Percentiles rank a stretch among this genome's conserved stretches.
Evolutionary conservation across 2,113 vertebrate genomes (phyloP).

Genomic region (Kryptolebias marmoratus): DNA sequence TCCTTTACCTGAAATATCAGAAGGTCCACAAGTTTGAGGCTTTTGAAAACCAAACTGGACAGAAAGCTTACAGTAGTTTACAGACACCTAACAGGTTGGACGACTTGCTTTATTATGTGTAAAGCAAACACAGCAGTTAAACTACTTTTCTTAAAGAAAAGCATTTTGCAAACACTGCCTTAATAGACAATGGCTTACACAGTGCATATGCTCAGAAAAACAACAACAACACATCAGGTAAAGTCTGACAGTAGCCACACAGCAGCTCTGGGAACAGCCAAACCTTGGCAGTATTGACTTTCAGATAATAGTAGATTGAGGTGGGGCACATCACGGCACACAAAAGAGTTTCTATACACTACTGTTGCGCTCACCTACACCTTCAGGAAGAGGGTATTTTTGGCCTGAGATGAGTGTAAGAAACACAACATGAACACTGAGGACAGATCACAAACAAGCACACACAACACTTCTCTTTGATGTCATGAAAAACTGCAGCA

Average conservation of each 20-base stretch:
- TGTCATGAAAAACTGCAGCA: slow-evolving; percentile 10
- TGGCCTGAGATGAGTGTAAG: slow-evolving; percentile 81
- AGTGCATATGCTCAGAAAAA: slow-evolving; percentile 21
- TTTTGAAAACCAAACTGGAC: background rate
- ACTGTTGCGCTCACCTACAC: slow-evolving; percentile 82
- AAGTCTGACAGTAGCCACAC: slow-evolving; percentile 29
- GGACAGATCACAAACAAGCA: slow-evolving; percentile 38
- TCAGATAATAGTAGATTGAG: slow-evolving; percentile 55
- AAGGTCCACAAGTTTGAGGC: background rate
- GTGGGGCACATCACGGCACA: slow-evolving; percentile 55
- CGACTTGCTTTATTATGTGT: slow-evolving; percentile 24
- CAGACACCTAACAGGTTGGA: background rate
- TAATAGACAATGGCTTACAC: slow-evolving; percentile 22
- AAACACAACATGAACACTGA: slow-evolving; percentile 68
- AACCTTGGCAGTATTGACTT: slow-evolving; percentile 56
- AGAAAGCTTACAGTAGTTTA: background rate
- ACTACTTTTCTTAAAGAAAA: slow-evolving; percentile 38
- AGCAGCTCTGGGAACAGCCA: slow-evolving; percentile 37
- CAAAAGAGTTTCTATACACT: slow-evolving; percentile 65
- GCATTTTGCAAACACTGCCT: slow-evolving; percentile 19
- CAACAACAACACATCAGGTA: slow-evolving; percentile 34
- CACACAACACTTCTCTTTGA: slow-evolving; percentile 13
- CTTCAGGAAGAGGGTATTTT: slow-evolving; percentile 84
- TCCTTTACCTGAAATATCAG: slow-evolving; percentile 86
- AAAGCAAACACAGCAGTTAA: slow-evolving; percentile 48